Base-by-base conservation (phyloP, 35 echinoderm and acorn worm species). In the Chiridota heheva region DNA sequence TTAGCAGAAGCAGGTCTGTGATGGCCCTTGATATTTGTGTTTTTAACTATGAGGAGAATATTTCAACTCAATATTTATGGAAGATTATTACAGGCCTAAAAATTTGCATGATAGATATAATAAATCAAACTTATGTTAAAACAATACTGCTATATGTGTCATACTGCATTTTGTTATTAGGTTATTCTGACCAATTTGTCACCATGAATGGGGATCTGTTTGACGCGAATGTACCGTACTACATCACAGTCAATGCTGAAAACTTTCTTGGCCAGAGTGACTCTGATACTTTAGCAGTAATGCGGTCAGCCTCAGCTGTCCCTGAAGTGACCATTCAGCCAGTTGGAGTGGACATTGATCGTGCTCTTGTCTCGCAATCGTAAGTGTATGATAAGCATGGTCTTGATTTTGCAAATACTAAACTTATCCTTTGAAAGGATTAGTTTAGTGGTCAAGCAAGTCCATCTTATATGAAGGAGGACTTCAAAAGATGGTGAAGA, bases 181-280 rank as follows among this genome's bases (percentile, higher is more conserved):
- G 34, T 40, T 65, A 18, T 29, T 15, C n/a, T 39, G 56, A 58
- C 49, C 53, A 3, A 60, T 2, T 7, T 7, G 5, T 20, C 53
- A 1, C 16, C 22, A 29, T 38, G 44, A 27, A 45, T 18, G 45
- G 44, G 27, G 4, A 6, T 29, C 43, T 60, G 7, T 22, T 58
- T 18, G 90, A 92, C 35, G 67, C 77, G 0, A 41, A 87, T 5
- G 70, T 49, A 1, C n/a, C 33, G 5, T 92, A 92, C 63, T 78
- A 65, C 3, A 86, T 86, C 35, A 60, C 26, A 13, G 22, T 92
- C 17, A 92, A 82, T 2, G 77, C 48, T 0, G 64, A 56, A 7
- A 92, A 92, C 69, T 92, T 92, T 62, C 69, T 92, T 3, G 83
- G 90, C 10, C 36, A 72, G 35, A 76, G 55, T 25, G 64, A 92